phyloP scores from a whole-genome alignment of 2,888 invertebrate species.

The Hofmannophila pseudospretella region DNA sequence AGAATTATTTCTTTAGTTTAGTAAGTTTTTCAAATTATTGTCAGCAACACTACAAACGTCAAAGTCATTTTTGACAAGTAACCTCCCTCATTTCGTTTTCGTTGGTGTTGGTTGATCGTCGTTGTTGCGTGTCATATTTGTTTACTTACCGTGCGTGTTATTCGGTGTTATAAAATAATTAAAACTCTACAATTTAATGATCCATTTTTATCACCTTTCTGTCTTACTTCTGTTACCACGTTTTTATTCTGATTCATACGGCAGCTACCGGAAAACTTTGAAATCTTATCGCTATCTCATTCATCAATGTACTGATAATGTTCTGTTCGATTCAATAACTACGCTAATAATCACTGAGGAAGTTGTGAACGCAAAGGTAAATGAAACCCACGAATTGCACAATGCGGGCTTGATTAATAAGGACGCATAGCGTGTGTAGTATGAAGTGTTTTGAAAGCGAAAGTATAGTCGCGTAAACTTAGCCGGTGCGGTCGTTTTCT shows the following conservation, averaged over 20 bases:
- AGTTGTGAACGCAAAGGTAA: constrained; percentile 3
- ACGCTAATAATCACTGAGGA: constrained; percentile 10
- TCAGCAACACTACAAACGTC: no score
- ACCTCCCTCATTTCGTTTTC: background rate
- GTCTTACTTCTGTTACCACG: background rate
- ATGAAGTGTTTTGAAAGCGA: constrained; percentile 24
- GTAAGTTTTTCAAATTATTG: no score
- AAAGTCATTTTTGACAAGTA: background rate
- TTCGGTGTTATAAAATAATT: no score
- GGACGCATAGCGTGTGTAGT: constrained; percentile 20
- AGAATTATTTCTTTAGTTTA: no score
- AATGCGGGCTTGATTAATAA: constrained; percentile 27
- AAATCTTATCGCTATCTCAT: background rate
- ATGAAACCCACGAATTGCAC: constrained; percentile 25
- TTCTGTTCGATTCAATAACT: background rate
- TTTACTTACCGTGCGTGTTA: no score
- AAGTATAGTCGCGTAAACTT: constrained; percentile 19
- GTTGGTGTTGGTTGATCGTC: no score
- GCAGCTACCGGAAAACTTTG: no score
- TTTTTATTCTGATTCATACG: background rate
- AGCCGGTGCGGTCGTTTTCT: background rate
- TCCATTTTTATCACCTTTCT: no score
- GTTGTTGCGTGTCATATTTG: background rate
- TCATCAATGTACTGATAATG: background rate
- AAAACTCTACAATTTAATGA: no score